phyloP scores from a whole-genome alignment of 2,797 vertebrate genomes.

The Danionella dracula region DNA sequence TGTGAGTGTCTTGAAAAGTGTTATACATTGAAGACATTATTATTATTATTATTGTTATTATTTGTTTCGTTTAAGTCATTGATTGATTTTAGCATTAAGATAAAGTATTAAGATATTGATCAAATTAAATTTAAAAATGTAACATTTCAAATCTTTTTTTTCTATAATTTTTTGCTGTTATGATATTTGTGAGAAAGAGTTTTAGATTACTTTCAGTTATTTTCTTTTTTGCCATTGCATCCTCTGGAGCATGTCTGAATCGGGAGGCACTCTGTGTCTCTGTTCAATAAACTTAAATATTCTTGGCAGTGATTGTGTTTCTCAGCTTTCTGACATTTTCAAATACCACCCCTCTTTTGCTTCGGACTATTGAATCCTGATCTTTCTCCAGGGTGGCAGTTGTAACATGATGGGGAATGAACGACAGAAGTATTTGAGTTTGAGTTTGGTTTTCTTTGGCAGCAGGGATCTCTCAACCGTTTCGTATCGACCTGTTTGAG shows the following conservation, averaged over 20 bases:
- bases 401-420: not conserved
- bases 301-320: not conserved
- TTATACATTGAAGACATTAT: too few relatives aligned
- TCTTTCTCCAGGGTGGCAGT: not conserved
- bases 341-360: not conserved
- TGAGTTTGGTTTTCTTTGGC: not conserved
- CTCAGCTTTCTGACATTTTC: not conserved
- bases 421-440: not conserved
- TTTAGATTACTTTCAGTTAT: too few relatives aligned
- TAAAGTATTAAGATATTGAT: too few relatives aligned
- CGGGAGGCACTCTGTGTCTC: not conserved
- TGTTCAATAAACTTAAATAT: not conserved
- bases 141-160: too few relatives aligned
- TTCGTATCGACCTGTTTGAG: constrained; percentile 83
- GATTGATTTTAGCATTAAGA: too few relatives aligned
- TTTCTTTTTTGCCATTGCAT: too few relatives aligned
- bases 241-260: not conserved
- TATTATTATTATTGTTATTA: too few relatives aligned
- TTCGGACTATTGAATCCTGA: not conserved
- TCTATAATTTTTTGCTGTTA: too few relatives aligned
- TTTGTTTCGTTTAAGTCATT: too few relatives aligned
- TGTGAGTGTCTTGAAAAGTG: too few relatives aligned
- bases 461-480: constrained; percentile 77
- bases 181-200: too few relatives aligned
- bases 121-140: too few relatives aligned